Evolutionary conservation across 2,888 invertebrate species (phyloP).

Genomic region (Dromius quadrimaculatus): DNA sequence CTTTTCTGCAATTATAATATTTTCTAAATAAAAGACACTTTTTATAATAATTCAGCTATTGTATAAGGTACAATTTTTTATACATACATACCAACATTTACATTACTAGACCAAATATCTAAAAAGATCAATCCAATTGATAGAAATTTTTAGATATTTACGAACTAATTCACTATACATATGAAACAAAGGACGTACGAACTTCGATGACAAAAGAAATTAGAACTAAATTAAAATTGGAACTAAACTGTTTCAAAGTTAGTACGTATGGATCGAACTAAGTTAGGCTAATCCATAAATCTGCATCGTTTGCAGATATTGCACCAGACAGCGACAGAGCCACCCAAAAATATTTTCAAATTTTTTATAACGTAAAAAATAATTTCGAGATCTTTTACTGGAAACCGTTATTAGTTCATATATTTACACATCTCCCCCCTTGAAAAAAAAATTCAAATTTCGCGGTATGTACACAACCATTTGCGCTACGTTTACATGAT

Average conservation of each 20-base stretch:
- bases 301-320: constrained; percentile 48
- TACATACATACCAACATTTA: constrained; percentile 53
- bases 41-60: constrained; percentile 54
- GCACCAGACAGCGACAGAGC: constrained; percentile 50
- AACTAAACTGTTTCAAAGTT: constrained; percentile 49
- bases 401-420: constrained; percentile 47
- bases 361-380: constrained; percentile 31
- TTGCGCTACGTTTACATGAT: constrained; percentile 41
- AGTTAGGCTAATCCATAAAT: constrained; percentile 46
- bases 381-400: constrained; percentile 48
- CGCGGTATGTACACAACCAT: constrained; percentile 46
- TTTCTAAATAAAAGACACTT: constrained; percentile 65
- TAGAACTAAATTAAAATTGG: constrained; percentile 30
- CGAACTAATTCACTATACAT: constrained; percentile 50
- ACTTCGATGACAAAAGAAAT: constrained; percentile 46
- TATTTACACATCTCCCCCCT: no score
- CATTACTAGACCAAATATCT: constrained; percentile 41
- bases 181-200: constrained; percentile 49
- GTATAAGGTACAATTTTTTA: constrained; percentile 52
- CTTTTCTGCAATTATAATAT: constrained; percentile 65
- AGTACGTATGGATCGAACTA: constrained; percentile 48
- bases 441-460: no score
- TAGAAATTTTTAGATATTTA: constrained; percentile 36
- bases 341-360: no score
- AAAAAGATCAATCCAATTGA: constrained; percentile 26